Evolutionary conservation across 2,113 vertebrate species (phyloP).

Genomic region (Mormoops blainvillei): DNA sequence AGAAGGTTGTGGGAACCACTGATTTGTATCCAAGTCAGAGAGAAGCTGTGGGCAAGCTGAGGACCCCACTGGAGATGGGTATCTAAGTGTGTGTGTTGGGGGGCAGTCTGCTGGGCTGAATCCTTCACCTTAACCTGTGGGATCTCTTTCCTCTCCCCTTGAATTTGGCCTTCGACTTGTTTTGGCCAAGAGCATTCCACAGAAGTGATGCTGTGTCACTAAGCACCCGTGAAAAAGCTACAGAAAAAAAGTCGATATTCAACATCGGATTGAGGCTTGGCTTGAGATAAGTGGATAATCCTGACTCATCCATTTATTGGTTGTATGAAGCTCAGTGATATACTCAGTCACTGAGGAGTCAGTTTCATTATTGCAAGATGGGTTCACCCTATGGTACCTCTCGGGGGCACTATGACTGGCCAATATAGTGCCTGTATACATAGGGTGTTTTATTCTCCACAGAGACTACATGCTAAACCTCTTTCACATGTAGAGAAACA

Average conservation of each 20-base stretch:
- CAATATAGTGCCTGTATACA: constrained; percentile 1
- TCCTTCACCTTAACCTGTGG: neutral
- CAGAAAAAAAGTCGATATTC: neutral
- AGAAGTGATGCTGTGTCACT: neutral
- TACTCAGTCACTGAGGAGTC: neutral
- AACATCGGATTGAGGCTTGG: neutral
- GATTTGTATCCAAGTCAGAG: neutral
- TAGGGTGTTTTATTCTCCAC: constrained; percentile 78
- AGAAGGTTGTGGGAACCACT: neutral
- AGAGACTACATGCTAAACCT: constrained; percentile 85
- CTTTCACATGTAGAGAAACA: neutral
- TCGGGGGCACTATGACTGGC: neutral
- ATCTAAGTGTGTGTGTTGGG: too few relatives aligned
- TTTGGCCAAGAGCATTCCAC: neutral
- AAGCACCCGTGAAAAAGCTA: neutral
- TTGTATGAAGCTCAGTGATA: neutral
- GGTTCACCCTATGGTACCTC: neutral
- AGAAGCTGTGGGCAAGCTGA: neutral
- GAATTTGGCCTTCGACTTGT: neutral
- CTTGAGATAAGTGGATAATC: neutral
- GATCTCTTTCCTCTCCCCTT: neutral
- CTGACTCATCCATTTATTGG: neutral
- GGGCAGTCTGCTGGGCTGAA: too few relatives aligned
- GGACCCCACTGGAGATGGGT: neutral
- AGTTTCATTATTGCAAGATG: neutral